Evolutionary conservation across 2,888 invertebrate genomes (phyloP).

Genomic region (Oscheius myriophilus): DNA sequence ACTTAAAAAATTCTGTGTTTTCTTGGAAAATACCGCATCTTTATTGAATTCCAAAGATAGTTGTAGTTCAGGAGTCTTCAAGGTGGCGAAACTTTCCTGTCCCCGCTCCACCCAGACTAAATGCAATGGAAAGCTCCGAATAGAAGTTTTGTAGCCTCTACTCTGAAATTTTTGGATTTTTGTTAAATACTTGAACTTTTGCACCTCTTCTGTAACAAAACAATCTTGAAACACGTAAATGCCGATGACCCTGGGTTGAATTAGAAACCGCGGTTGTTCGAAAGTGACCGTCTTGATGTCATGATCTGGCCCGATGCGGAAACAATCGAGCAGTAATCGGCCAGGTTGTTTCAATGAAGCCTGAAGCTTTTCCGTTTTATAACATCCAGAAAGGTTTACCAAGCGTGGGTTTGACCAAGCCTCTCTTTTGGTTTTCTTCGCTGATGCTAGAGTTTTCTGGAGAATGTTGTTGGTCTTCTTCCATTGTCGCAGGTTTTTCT

Average conservation of each 20-base stretch:
- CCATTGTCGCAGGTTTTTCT: neutral
- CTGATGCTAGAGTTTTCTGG: neutral
- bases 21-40: neutral
- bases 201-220: constrained; percentile 24
- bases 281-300: constrained; percentile 16
- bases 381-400: neutral
- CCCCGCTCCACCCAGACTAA: constrained; percentile 22
- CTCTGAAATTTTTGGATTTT: neutral
- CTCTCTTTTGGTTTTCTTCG: constrained; percentile 19
- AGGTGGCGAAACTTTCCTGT: neutral
- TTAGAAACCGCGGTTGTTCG: constrained; percentile 8
- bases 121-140: constrained; percentile 2
- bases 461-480: constrained; percentile 9
- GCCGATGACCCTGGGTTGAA: constrained; percentile 9
- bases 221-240: constrained; percentile 24
- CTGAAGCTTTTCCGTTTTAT: neutral
- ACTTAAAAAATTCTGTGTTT: neutral
- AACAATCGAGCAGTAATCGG: constrained; percentile 17
- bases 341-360: neutral
- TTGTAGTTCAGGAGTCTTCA: constrained; percentile 21
- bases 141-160: neutral
- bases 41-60: constrained; percentile 17
- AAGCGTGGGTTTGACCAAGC: constrained; percentile 15
- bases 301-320: constrained; percentile 7
- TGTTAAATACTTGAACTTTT: neutral